Base-by-base conservation (phyloP, 2,888 invertebrate species). In the Cosmia pyralina region DNA sequence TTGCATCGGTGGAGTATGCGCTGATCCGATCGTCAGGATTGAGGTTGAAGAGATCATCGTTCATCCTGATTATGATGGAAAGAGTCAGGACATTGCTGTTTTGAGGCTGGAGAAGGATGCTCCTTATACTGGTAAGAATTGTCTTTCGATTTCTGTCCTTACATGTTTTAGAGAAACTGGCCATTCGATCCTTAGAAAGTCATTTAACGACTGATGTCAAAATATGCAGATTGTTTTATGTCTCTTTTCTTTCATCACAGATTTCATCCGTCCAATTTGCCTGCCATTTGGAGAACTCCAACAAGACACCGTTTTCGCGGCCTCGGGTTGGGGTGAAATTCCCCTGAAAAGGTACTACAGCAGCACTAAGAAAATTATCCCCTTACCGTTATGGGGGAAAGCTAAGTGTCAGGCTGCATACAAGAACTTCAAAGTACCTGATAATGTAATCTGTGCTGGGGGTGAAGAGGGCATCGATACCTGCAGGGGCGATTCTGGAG, bases 401-500 rank as follows among this genome's bases (percentile, higher is more conserved):
- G 74, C 81, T 0, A 74, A 70, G 0, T 93, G 94, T 65, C 63
- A 85, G n/a, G 77, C 76, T 3, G 83, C 85, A 0, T 92, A 91
- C 72, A 81, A 81, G 4, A 38, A 66, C 5, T 82, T 76, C 0
- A 65, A 75, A 4, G 62, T 94, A 0, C 92, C 93, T 0, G 68
- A 88, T 1, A 82, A 88, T 22, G 77, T 87, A 0, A 90, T 94
- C 11, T 94, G 94, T 46, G 94, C 94, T 0, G 94, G 94, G 0
- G 94, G 94, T 0, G 80, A 88, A 69, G 79, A 82, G 1, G 89
- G 87, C 0, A 72, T 92, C 0, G 94, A 94, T 38, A 92, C 92
- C 0, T 94, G 94, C 77, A 86, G 88, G 5, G 94, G 94, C 0
- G 94, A 94, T 71, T 93, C 94, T 0, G 94, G 94, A 0, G 94